Conservation (phyloP, 2,888 invertebrate species). For the Ornithoptera priamus region DNA sequence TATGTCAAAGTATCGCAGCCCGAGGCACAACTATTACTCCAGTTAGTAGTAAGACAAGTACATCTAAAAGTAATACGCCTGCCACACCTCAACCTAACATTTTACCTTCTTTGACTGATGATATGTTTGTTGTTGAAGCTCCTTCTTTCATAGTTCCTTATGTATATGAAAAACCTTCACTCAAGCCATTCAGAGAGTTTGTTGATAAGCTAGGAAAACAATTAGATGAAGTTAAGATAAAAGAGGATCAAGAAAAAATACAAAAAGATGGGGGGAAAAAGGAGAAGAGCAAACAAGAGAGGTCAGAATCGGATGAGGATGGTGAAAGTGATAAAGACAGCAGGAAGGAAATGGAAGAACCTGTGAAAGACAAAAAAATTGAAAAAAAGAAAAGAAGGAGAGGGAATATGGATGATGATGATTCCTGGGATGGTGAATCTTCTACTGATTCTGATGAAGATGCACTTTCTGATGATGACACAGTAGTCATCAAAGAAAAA, state of each 20-base stretch:
- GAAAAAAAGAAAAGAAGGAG: slow-evolving; percentile 60
- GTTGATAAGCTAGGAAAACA: slow-evolving; percentile 83
- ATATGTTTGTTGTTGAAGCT: slow-evolving; percentile 95
- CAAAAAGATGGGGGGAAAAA: slow-evolving; percentile 60
- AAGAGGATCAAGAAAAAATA: slow-evolving; percentile 61
- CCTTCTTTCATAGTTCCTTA: slow-evolving; percentile 96
- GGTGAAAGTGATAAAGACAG: slow-evolving; percentile 40
- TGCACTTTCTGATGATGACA: slow-evolving; percentile 67
- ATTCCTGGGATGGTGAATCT: slow-evolving; percentile 81
- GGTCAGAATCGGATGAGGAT: slow-evolving; percentile 52
- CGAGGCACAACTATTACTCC: slow-evolving; percentile 79
- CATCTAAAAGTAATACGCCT: slow-evolving; percentile 37
- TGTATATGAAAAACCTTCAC: slow-evolving; percentile 94
- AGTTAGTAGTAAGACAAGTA: slow-evolving; percentile 57
- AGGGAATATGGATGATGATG: slow-evolving; percentile 77
- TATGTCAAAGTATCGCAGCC: slow-evolving; percentile 74
- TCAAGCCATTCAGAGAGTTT: slow-evolving; percentile 88
- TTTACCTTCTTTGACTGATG: slow-evolving; percentile 91
- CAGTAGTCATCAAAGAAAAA: slow-evolving; percentile 79
- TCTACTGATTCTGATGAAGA: slow-evolving; percentile 77
- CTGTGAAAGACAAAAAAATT: slow-evolving; percentile 53
- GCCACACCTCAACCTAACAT: slow-evolving; percentile 69
- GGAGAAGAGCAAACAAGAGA: slow-evolving; percentile 61
- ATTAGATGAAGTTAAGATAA: slow-evolving; percentile 74
- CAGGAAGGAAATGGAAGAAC: slow-evolving; percentile 43